Conservation (phyloP, 2,888 invertebrate species). For the Drosophila atripex region DNA sequence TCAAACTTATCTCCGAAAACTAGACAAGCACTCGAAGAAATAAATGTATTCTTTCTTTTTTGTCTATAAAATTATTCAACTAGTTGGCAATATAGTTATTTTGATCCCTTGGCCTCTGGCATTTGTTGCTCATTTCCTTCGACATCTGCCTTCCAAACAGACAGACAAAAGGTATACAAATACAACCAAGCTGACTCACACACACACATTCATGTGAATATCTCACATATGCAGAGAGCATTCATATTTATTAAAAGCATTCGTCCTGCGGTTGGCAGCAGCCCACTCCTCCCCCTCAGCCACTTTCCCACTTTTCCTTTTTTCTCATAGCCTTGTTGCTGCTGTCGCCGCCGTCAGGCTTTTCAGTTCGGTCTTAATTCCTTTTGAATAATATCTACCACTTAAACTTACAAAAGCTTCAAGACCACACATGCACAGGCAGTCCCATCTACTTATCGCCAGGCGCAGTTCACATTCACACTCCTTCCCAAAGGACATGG, state of each 20-base stretch:
- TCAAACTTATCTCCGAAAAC: neutral
- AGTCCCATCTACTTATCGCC: constrained; percentile 52
- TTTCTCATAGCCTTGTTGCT: constrained; percentile 19
- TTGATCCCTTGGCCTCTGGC: constrained; percentile 22
- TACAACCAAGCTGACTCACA: constrained; percentile 10
- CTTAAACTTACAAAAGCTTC: constrained; percentile 76
- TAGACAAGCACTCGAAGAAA: constrained; percentile 11
- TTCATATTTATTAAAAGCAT: constrained; percentile 71
- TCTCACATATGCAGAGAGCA: constrained; percentile 42
- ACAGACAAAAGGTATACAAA: constrained; percentile 45
- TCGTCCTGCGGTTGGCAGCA: constrained; percentile 61
- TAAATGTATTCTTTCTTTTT: neutral
- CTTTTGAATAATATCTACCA: constrained; percentile 79
- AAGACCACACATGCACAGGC: constrained; percentile 50
- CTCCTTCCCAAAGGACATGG: constrained; percentile 18
- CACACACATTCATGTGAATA: constrained; percentile 9
- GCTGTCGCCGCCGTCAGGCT: constrained; percentile 65
- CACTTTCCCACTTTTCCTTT: constrained; percentile 12
- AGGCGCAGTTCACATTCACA: constrained; percentile 47
- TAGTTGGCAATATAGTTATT: constrained; percentile 13
- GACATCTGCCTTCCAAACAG: constrained; percentile 67
- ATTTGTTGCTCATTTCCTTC: constrained; percentile 67
- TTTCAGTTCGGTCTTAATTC: constrained; percentile 76
- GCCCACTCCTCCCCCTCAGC: constrained; percentile 1
- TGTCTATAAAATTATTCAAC: constrained; percentile 18